Evolutionary conservation across 2,888 invertebrate species (phyloP).

Genomic region (Lathronympha strigana): DNA sequence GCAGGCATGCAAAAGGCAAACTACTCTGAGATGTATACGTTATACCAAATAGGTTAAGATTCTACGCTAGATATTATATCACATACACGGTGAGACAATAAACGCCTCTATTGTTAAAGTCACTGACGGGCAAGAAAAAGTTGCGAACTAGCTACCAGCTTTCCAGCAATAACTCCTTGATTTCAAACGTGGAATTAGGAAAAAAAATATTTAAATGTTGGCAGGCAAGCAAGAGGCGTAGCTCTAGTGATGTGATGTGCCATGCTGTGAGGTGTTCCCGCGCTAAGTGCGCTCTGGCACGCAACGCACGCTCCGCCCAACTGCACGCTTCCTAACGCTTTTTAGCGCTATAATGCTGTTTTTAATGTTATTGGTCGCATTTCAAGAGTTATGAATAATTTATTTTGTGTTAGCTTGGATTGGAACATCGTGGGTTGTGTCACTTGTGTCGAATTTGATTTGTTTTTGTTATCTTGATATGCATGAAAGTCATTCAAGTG

Average conservation of each 20-base stretch:
- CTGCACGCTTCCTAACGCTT: slow-evolving; percentile 63
- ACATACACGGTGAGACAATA: too few relatives aligned
- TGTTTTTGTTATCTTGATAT: slow-evolving; percentile 2
- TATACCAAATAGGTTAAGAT: too few relatives aligned
- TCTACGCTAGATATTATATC: too few relatives aligned
- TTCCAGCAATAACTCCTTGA: slow-evolving; percentile 26
- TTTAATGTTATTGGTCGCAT: slow-evolving; percentile 38
- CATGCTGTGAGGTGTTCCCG: slow-evolving; percentile 74
- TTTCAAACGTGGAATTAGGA: slow-evolving; percentile 36
- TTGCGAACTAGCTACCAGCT: neutral
- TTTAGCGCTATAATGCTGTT: slow-evolving; percentile 42
- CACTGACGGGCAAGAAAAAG: neutral
- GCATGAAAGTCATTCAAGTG: neutral
- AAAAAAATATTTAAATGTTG: slow-evolving; percentile 48
- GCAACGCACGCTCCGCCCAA: slow-evolving; percentile 78
- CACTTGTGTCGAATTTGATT: slow-evolving; percentile 17
- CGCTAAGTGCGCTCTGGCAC: slow-evolving; percentile 75
- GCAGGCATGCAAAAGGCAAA: too few relatives aligned
- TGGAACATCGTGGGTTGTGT: slow-evolving; percentile 22
- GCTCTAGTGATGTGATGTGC: slow-evolving; percentile 80
- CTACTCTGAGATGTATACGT: too few relatives aligned
- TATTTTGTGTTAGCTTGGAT: slow-evolving; percentile 30
- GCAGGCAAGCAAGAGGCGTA: slow-evolving; percentile 72
- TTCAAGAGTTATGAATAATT: slow-evolving; percentile 41
- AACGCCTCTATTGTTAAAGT: neutral